phyloP scores from a whole-genome alignment of 2,113 vertebrate species.

The Chaetura pelagica region DNA sequence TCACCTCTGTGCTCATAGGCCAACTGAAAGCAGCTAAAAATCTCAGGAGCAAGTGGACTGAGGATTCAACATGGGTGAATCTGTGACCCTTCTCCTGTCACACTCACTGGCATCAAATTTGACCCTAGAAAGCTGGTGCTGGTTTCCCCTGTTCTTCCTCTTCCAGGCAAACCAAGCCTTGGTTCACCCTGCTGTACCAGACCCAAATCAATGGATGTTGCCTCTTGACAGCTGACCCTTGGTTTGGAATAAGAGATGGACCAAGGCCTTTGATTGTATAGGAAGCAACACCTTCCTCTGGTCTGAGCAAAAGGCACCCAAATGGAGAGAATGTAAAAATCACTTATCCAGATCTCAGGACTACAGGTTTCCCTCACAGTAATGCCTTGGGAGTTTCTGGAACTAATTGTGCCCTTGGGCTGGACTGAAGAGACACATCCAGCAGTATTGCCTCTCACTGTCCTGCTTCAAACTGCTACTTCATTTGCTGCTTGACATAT shows the following conservation, averaged over 20 bases:
- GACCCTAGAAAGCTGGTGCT: background rate
- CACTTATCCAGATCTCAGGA: background rate
- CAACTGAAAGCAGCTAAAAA: background rate
- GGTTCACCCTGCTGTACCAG: background rate
- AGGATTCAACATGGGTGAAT: rapidly evolving
- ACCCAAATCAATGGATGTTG: background rate
- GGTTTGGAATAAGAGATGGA: background rate
- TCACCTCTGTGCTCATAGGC: background rate
- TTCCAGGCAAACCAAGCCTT: background rate
- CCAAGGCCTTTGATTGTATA: background rate
- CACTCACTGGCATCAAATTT: background rate
- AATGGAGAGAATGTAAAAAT: background rate
- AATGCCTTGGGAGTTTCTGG: background rate
- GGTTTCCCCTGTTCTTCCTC: background rate
- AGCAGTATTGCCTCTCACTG: background rate
- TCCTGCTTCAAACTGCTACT: background rate
- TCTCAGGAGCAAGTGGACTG: background rate
- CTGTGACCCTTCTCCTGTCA: background rate
- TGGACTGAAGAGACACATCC: background rate
- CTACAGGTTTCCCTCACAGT: background rate
- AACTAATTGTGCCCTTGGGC: background rate
- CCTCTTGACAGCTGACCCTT: background rate
- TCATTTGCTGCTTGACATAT: background rate
- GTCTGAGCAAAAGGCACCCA: background rate
- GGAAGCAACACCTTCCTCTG: background rate